Percentiles rank a stretch among this genome's conserved stretches.
These are phyloP conservation scores for Tetragonisca angustula DNA, from an alignment of 2,888 invertebrate species.

Conservation along the genomic window DNA sequence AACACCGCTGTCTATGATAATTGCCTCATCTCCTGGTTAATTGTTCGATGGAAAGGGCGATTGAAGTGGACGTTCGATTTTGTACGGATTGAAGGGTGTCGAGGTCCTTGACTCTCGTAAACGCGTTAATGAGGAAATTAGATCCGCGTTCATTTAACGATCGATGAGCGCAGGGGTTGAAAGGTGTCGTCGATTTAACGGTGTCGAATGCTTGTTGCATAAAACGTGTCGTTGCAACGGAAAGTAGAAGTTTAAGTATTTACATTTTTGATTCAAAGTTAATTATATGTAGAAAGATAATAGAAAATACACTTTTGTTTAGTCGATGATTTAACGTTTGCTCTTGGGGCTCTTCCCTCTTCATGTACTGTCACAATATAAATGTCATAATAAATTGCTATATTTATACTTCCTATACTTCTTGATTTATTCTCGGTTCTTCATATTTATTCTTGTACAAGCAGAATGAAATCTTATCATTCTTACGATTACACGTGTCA, in stretches of 20 bases:
- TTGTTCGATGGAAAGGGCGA: not conserved
- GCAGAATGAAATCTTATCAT: too few relatives aligned
- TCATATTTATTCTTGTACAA: not conserved
- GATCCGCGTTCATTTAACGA: not conserved
- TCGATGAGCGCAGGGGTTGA: not conserved
- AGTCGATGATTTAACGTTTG: too few relatives aligned
- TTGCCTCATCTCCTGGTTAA: slow-evolving; percentile 10
- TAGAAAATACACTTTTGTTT: too few relatives aligned
- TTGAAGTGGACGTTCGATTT: not conserved
- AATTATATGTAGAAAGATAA: too few relatives aligned
- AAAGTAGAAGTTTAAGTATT: not conserved
- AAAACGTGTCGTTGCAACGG: not conserved
- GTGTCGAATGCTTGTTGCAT: not conserved
- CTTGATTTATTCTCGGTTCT: not conserved
- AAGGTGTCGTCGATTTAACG: not conserved
- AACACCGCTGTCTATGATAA: slow-evolving; percentile 5
- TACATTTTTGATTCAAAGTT: too few relatives aligned
- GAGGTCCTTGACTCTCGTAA: not conserved
- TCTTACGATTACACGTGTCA: not conserved
- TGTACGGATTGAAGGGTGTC: not conserved
- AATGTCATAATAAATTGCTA: too few relatives aligned
- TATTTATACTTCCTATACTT: not conserved
- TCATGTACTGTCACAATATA: too few relatives aligned
- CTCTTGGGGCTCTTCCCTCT: too few relatives aligned
- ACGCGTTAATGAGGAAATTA: not conserved